Conservation (phyloP, 2,888 invertebrate genomes). For the Laspeyria flexula region DNA sequence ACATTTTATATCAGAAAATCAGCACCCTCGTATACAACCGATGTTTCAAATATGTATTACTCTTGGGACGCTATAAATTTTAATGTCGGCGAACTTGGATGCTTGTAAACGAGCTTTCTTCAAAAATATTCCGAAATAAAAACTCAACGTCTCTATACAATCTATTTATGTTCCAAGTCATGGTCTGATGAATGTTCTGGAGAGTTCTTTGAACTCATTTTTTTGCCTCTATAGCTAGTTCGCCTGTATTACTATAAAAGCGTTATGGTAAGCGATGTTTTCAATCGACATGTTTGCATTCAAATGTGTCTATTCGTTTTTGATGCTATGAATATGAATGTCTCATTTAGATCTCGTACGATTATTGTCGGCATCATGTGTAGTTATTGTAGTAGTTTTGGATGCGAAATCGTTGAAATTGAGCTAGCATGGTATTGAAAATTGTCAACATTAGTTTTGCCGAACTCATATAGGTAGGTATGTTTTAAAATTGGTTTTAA, state of each 20-base stretch:
- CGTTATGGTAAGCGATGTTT: not conserved
- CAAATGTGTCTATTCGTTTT: not conserved
- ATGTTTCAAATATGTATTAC: slow-evolving; percentile 14
- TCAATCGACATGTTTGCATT: not conserved
- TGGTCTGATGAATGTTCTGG: slow-evolving; percentile 50
- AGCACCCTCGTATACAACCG: not conserved
- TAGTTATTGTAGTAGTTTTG: not conserved
- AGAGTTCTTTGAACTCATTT: slow-evolving; percentile 61
- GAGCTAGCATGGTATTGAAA: too few relatives aligned
- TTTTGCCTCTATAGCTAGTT: slow-evolving; percentile 27
- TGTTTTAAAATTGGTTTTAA: too few relatives aligned
- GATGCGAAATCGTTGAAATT: not conserved
- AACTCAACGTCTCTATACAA: slow-evolving; percentile 25
- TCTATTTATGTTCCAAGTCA: slow-evolving; percentile 43
- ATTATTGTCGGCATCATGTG: not conserved
- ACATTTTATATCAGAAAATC: slow-evolving; percentile 4
- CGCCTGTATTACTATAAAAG: not conserved
- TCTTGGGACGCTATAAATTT: slow-evolving; percentile 16
- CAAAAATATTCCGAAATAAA: slow-evolving; percentile 34
- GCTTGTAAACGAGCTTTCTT: slow-evolving; percentile 12
- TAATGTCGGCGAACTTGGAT: slow-evolving; percentile 27
- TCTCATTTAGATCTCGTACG: not conserved
- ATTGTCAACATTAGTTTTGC: too few relatives aligned
- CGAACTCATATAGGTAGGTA: too few relatives aligned
- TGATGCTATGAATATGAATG: not conserved